phyloP scores from a whole-genome alignment of 2,113 vertebrate genomes.

The Egretta garzetta region DNA sequence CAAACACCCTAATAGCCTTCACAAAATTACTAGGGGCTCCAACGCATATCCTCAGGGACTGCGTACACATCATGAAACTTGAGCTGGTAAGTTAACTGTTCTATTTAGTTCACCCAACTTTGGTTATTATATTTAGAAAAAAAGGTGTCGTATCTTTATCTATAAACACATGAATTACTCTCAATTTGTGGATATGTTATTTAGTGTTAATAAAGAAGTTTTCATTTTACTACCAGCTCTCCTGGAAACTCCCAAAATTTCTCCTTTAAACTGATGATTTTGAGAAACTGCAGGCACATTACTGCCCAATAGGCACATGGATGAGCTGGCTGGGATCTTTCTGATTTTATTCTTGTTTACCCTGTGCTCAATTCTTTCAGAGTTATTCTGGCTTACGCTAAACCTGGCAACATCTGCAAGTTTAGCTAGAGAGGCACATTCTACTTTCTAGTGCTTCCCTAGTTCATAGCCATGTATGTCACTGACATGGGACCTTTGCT shows the following conservation, averaged over 20 bases:
- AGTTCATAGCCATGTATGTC: not conserved
- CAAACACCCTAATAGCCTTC: slow-evolving; percentile 98
- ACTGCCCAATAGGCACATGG: not conserved
- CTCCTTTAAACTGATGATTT: not conserved
- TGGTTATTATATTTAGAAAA: not conserved
- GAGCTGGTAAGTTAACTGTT: slow-evolving; percentile 85
- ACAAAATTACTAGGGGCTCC: slow-evolving; percentile 95
- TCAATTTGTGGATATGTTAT: not conserved
- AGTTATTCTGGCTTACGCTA: not conserved
- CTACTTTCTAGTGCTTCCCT: not conserved
- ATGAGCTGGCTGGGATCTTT: not conserved
- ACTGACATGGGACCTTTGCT: not conserved
- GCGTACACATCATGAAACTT: slow-evolving; percentile 98
- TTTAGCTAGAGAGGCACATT: not conserved
- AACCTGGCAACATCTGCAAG: not conserved
- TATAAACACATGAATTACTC: not conserved
- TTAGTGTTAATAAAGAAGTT: not conserved
- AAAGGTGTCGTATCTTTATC: not conserved
- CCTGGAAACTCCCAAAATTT: not conserved
- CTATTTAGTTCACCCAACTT: not conserved
- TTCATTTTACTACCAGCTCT: not conserved
- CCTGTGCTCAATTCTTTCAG: not conserved
- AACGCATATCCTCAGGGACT: slow-evolving; percentile 96
- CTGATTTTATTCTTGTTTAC: not conserved
- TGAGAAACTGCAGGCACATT: not conserved